Conservation (phyloP, 92 coral and sea anemone genomes). For the Zoanthus gigantus region DNA sequence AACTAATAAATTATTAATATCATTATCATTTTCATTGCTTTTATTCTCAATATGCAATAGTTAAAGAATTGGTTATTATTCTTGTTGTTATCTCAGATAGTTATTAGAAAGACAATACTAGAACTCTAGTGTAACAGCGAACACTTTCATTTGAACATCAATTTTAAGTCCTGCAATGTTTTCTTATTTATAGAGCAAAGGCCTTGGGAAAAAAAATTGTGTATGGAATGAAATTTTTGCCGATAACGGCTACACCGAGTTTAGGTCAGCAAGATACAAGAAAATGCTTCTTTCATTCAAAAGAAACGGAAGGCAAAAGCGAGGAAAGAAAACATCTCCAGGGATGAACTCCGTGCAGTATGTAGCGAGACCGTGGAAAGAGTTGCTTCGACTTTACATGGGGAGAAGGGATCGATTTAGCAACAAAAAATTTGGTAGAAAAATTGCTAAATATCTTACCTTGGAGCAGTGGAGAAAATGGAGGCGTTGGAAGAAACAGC, state of each 20-base stretch:
- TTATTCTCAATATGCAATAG: no score
- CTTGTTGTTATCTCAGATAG: no score
- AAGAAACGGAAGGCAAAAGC: slow-evolving; percentile 78
- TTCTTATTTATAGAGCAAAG: slow-evolving; percentile 59
- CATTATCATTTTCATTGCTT: background rate
- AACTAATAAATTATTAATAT: no score
- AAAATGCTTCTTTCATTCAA: slow-evolving; percentile 81
- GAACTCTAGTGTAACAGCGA: no score
- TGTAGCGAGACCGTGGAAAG: slow-evolving; percentile 82
- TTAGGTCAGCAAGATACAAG: slow-evolving; percentile 75
- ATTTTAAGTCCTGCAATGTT: background rate
- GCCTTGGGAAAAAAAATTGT: slow-evolving; percentile 74
- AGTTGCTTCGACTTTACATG: slow-evolving; percentile 61
- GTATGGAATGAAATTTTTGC: slow-evolving; percentile 85
- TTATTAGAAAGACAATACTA: no score
- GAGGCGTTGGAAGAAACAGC: slow-evolving; percentile 72
- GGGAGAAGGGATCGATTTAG: slow-evolving; percentile 61
- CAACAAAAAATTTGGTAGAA: slow-evolving; percentile 48
- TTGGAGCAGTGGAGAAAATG: slow-evolving; percentile 82
- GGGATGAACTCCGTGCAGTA: slow-evolving; percentile 91
- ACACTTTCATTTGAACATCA: background rate
- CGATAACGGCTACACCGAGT: slow-evolving; percentile 87
- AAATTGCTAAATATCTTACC: slow-evolving; percentile 55
- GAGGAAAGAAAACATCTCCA: slow-evolving; percentile 50
- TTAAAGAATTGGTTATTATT: background rate